phyloP scores from a whole-genome alignment of 2,113 vertebrate genomes.

The Cacatua alba region DNA sequence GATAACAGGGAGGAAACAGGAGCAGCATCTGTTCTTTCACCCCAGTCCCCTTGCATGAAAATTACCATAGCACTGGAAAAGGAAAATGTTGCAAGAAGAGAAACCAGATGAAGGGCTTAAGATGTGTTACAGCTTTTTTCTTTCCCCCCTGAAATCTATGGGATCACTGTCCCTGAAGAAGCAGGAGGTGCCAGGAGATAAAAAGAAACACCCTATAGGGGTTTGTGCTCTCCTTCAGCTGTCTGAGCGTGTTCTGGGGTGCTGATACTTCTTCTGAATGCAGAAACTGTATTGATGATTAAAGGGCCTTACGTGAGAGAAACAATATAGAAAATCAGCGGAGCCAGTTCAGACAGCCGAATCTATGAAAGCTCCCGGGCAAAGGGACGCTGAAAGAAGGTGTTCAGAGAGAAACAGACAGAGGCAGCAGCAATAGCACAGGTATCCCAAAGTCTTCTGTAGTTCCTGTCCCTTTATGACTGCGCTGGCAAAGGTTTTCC shows the following conservation, averaged over 20 bases:
- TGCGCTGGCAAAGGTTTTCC: not conserved
- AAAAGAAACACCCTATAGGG: not conserved
- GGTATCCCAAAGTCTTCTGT: not conserved
- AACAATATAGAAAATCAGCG: not conserved
- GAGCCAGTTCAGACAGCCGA: not conserved
- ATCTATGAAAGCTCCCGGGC: not conserved
- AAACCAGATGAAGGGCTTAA: conserved; percentile 2
- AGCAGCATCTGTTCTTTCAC: conserved; percentile 64
- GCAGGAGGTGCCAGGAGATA: not conserved
- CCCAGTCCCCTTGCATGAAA: not conserved
- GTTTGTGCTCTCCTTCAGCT: not conserved
- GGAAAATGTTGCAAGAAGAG: not conserved
- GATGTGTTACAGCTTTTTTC: not conserved
- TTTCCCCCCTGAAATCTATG: not conserved
- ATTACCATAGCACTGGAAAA: conserved; percentile 17
- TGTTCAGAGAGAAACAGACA: not conserved
- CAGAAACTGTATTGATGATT: not conserved
- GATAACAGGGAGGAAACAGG: conserved; percentile 59
- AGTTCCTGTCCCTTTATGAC: not conserved
- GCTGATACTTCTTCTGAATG: not conserved
- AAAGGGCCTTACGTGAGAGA: not conserved
- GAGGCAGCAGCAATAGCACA: not conserved
- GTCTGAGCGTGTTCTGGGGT: not conserved
- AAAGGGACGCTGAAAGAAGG: not conserved
- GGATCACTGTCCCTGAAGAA: not conserved